A percentile compares a stretch with the other conserved stretches of the same genome.
phyloP scores from a whole-genome alignment of 2,888 invertebrate genomes.

The Nezara viridula region DNA sequence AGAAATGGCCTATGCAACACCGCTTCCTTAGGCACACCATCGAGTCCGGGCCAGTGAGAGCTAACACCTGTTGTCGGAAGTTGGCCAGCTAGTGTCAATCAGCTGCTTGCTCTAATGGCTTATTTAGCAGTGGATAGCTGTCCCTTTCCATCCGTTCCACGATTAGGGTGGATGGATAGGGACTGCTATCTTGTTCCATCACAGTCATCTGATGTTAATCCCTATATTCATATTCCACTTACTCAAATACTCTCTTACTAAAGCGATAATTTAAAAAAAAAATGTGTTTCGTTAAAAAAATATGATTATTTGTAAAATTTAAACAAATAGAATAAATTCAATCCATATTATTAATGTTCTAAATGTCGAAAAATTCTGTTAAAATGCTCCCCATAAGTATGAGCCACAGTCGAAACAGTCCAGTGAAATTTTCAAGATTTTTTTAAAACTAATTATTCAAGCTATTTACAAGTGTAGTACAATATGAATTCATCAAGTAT shows the following conservation, averaged over 20 bases:
- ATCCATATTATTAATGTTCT: too few species aligned
- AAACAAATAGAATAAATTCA: too few species aligned
- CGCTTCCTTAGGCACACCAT: not conserved
- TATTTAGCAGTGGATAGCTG: not conserved
- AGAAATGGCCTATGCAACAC: too few species aligned
- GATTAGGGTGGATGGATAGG: not conserved
- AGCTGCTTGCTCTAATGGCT: not conserved
- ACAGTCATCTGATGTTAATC: not conserved
- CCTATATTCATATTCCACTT: not conserved
- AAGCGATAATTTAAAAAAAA: not conserved
- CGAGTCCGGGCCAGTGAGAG: not conserved
- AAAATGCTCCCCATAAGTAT: too few species aligned
- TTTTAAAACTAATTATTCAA: too few species aligned
- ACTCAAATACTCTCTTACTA: not conserved
- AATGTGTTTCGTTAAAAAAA: too few species aligned
- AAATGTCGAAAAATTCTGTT: too few species aligned
- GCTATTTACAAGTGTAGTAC: too few species aligned
- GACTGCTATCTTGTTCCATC: not conserved
- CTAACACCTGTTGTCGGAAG: constrained; percentile 19
- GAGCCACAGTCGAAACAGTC: too few species aligned
- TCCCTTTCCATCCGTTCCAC: not conserved
- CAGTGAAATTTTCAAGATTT: too few species aligned
- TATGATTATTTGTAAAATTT: too few species aligned
- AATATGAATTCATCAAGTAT: too few species aligned
- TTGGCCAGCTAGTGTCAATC: not conserved